These are phyloP conservation scores for Cheilosia impressa DNA, from an alignment of 2,888 invertebrate species.

Conservation along the genomic window DNA sequence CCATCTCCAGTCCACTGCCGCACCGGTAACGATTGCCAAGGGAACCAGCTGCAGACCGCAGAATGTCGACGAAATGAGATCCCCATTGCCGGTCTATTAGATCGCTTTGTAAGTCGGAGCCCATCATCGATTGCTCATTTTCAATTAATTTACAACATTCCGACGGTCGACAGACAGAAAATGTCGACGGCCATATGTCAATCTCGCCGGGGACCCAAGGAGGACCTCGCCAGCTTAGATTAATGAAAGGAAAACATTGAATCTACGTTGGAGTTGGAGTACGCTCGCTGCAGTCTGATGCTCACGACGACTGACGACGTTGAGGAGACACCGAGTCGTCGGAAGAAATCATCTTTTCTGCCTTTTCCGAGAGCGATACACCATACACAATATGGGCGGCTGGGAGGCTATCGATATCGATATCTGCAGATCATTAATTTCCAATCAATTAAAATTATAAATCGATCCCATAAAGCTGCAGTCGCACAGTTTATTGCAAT, in stretches of 20 bases:
- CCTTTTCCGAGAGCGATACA: conserved; percentile 61
- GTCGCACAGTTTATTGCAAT: conserved; percentile 69
- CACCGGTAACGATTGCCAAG: conserved; percentile 43
- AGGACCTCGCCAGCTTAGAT: conserved; percentile 48
- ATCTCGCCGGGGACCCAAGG: conserved; percentile 41
- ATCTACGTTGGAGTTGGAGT: conserved; percentile 15
- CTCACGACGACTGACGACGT: background rate
- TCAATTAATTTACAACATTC: conserved; percentile 76
- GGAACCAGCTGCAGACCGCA: conserved; percentile 55
- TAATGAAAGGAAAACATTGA: conserved; percentile 60
- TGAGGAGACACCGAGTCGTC: conserved; percentile 58
- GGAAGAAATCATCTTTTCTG: conserved; percentile 68
- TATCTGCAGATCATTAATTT: conserved; percentile 76
- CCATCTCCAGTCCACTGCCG: conserved; percentile 1
- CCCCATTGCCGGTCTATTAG: conserved; percentile 70
- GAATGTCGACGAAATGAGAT: conserved; percentile 41
- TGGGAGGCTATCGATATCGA: conserved; percentile 44
- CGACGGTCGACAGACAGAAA: conserved; percentile 71
- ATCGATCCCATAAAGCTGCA: conserved; percentile 77
- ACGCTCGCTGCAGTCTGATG: background rate
- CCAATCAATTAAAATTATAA: conserved; percentile 78
- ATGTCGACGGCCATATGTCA: conserved; percentile 74
- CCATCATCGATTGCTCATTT: conserved; percentile 74
- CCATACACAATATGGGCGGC: conserved; percentile 42
- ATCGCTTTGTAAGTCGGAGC: conserved; percentile 59